Conservation (phyloP, 2,113 vertebrate genomes). For the Talpa occidentalis region DNA sequence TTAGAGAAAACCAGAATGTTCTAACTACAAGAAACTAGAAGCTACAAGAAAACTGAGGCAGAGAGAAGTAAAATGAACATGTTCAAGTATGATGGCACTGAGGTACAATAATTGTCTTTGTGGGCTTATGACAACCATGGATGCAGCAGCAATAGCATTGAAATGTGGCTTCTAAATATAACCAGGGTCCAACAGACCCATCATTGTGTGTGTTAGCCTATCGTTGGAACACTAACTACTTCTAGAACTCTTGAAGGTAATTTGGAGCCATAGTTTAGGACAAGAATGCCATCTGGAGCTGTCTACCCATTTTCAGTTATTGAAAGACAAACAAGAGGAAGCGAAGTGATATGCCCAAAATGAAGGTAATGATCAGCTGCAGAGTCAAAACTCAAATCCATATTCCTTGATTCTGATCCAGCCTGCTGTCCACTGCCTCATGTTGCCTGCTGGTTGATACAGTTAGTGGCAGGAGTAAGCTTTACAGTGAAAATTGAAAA, state of each 20-base stretch:
- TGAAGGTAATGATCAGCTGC: background rate
- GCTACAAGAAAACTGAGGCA: background rate
- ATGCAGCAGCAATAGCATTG: background rate
- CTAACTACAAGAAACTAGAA: background rate
- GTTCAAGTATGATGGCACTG: too few species aligned
- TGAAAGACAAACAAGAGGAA: background rate
- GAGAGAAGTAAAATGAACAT: background rate
- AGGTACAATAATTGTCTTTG: background rate
- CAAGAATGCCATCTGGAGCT: background rate
- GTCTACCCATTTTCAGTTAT: background rate
- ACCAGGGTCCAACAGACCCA: background rate
- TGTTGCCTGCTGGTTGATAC: background rate
- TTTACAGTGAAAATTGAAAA: background rate
- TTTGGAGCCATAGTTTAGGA: background rate
- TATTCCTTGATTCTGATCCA: background rate
- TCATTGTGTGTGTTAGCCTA: background rate
- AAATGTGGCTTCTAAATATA: background rate
- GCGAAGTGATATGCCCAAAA: background rate
- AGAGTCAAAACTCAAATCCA: background rate
- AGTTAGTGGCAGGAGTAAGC: background rate
- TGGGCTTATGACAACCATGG: background rate
- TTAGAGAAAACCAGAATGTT: background rate
- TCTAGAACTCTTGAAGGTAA: background rate
- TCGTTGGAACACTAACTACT: too few species aligned
- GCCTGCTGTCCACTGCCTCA: background rate